phyloP scores from a whole-genome alignment of 2,888 invertebrate genomes.

The Drosophila bunnanda region DNA sequence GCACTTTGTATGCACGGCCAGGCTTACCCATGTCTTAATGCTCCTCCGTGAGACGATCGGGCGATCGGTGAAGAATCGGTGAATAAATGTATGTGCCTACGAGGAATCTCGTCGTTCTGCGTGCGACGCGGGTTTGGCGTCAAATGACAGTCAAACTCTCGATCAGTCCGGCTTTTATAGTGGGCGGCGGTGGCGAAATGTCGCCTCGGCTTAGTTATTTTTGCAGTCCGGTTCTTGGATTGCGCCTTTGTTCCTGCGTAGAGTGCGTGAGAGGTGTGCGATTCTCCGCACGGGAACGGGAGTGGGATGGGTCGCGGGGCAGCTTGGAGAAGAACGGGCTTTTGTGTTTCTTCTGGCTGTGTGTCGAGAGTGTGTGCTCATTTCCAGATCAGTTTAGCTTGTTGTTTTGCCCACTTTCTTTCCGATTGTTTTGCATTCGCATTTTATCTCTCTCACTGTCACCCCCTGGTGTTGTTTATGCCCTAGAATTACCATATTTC shows the following conservation, averaged over 20 bases:
- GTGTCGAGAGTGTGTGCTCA: constrained; percentile 58
- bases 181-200: constrained; percentile 46
- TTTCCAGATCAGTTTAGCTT: constrained; percentile 64
- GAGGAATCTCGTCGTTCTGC: constrained; percentile 38
- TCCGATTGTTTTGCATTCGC: constrained; percentile 59
- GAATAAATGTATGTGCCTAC: constrained; percentile 8
- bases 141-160: constrained; percentile 73
- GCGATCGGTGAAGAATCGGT: constrained; percentile 7
- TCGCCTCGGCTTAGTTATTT: constrained; percentile 14
- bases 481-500: constrained; percentile 63
- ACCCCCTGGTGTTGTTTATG: constrained; percentile 63
- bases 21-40: constrained; percentile 71
- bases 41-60: constrained; percentile 27
- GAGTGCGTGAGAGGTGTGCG: constrained; percentile 64
- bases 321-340: constrained; percentile 17
- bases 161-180: constrained; percentile 70
- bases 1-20: constrained; percentile 67
- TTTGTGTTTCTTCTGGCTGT: constrained; percentile 39
- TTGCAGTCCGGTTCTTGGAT: constrained; percentile 69
- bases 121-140: constrained; percentile 64
- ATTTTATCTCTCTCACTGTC: constrained; percentile 35
- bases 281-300: constrained; percentile 36
- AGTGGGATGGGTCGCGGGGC: constrained; percentile 4
- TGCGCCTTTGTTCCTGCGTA: constrained; percentile 79
- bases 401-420: constrained; percentile 69